These are phyloP conservation scores for Nematolebias whitei DNA, from an alignment of 2,113 vertebrate species.

Conservation along the genomic window DNA sequence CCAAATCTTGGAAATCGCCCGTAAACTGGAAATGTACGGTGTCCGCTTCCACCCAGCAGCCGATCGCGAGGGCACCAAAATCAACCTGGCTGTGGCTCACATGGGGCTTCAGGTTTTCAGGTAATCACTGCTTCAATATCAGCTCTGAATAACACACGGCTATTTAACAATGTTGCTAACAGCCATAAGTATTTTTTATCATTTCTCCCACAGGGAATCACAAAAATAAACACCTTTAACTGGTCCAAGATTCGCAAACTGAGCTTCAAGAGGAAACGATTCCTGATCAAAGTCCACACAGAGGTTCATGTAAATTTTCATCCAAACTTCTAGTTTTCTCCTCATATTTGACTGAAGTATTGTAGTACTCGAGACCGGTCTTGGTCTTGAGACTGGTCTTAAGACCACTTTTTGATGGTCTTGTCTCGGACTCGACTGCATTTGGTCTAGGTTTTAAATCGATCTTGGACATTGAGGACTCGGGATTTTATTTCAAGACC, in stretches of 20 bases:
- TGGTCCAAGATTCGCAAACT: slow-evolving; percentile 99
- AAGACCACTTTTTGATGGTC: too few species aligned
- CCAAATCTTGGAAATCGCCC: slow-evolving; percentile 94
- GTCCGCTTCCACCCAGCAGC: slow-evolving; percentile 91
- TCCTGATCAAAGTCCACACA: slow-evolving; percentile 95
- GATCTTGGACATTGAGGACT: too few species aligned
- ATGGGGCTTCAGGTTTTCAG: slow-evolving; percentile 96
- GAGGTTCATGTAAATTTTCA: slow-evolving; percentile 88
- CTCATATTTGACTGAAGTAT: too few species aligned
- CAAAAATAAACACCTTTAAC: slow-evolving; percentile 99
- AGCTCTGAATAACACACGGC: neutral
- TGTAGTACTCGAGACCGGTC: too few species aligned
- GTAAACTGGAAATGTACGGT: slow-evolving; percentile 97
- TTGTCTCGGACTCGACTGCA: too few species aligned
- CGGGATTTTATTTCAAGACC: too few species aligned
- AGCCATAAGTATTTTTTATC: too few species aligned
- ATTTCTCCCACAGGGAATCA: slow-evolving; percentile 81
- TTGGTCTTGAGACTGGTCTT: too few species aligned
- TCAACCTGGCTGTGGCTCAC: slow-evolving; percentile 92
- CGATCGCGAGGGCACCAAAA: slow-evolving; percentile 93
- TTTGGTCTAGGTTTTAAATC: too few species aligned
- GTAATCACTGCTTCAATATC: slow-evolving; percentile 65
- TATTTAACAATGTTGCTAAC: neutral
- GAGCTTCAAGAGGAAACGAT: slow-evolving; percentile 96
- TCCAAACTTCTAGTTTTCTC: too few species aligned